Evolutionary conservation across 92 coral and sea anemone species (phyloP), one percentile per base, ranked within the genome.

Genomic region (Porites evermanni): DNA sequence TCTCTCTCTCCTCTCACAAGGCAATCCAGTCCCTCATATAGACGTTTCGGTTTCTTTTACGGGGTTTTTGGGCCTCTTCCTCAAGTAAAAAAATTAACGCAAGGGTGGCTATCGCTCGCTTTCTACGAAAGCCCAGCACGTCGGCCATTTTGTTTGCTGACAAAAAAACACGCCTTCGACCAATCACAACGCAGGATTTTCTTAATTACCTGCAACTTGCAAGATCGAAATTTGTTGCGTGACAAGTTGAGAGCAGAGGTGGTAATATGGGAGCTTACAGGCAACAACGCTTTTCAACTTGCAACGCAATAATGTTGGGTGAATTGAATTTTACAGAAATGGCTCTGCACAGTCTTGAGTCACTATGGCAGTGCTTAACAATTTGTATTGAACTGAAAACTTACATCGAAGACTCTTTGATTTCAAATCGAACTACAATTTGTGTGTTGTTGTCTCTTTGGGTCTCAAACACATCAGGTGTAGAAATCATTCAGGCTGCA

Each of bases 1-100:
- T 54, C 3, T 82, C 91, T 19, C 79, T 26, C 38, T 82, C 87
- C 47, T 71, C 79, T n/a, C 70, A 20, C 59, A 79, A 56, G 2
- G 64, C 16, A 70, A 82, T 82, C 87, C 87, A 75, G 17, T 88
- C 78, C 51, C 78, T 51, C 81, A 77, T 56, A 26, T 70, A 64
- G 14, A 65, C 56, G 67, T 80, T 75, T 71, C 86, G 64, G 20
- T 87, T 74, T 53, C 77, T 60, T 80, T 80, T 80, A 5, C 29
- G n/a, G 2, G 64, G 76, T 20, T 24, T n/a, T 54, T 86, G 32
- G 32, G 32, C 75, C 60, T 7, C 12, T 19, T 86, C 90, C 1
- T 86, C 89, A 52, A 51, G 18, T 50, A 86, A 21, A 5, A 69
- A 29, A 68, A 9, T 38, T 18, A 86, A 79, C 54, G 32, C 3